A percentile compares a stretch with the other conserved stretches of the same genome.
phyloP scores from a whole-genome alignment of 35 echinoderm and acorn worm species.

The Heliocidaris erythrogramma region DNA sequence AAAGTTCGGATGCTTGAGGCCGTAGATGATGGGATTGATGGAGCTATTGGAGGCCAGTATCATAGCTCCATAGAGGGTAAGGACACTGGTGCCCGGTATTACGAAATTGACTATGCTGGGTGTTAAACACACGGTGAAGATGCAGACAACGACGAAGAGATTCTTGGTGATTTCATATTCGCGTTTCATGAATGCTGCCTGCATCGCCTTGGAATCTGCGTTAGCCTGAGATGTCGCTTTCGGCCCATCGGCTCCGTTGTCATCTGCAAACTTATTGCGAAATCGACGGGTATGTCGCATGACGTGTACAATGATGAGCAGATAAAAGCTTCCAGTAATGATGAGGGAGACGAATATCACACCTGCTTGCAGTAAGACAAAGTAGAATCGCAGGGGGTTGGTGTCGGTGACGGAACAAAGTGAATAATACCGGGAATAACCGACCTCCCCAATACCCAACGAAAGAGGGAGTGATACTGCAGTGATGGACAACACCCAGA shows the following conservation, averaged over 20 bases:
- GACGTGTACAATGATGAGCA: constrained; percentile 3
- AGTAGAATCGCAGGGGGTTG: constrained; percentile 24
- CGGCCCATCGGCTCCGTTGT: not conserved
- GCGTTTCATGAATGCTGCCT: not conserved
- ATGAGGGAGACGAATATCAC: constrained; percentile 20
- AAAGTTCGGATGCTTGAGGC: constrained; percentile 59
- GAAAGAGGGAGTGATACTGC: not conserved
- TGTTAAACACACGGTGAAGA: constrained; percentile 45
- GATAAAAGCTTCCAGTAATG: constrained; percentile 12
- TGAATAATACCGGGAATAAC: not conserved
- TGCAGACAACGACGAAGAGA: constrained; percentile 48
- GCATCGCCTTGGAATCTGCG: not conserved
- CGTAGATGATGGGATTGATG: constrained; percentile 64
- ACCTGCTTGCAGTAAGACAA: constrained; percentile 11
- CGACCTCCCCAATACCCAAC: not conserved
- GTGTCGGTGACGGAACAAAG: not conserved
- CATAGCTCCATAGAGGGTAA: constrained; percentile 36
- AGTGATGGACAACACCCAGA: not conserved
- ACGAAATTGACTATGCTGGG: constrained; percentile 43
- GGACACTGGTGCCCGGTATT: constrained; percentile 38
- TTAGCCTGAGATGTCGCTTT: not conserved
- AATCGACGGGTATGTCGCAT: not conserved
- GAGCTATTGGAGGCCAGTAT: constrained; percentile 36
- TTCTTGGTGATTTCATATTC: constrained; percentile 54
- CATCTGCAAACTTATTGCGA: not conserved